Conservation (phyloP, 2,113 vertebrate genomes). For the Malurus elegans region DNA sequence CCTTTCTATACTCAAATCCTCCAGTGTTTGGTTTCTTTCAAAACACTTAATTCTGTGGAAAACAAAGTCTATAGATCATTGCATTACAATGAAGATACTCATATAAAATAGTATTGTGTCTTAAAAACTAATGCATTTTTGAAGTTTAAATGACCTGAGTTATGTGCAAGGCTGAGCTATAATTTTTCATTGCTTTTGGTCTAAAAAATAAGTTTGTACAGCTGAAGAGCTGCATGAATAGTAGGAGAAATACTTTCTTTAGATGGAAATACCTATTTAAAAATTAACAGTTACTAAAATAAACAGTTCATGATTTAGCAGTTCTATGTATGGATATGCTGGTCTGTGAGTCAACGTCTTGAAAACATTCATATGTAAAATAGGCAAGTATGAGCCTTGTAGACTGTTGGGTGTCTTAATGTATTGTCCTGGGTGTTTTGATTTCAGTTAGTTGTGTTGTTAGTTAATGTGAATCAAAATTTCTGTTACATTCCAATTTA, state of each 20-base stretch:
- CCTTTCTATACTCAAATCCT: neutral
- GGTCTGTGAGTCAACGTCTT: neutral
- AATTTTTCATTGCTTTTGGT: neutral
- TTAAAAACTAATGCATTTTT: neutral
- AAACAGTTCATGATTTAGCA: neutral
- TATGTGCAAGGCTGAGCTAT: neutral
- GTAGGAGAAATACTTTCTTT: neutral
- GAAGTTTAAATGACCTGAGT: neutral
- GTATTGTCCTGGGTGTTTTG: neutral
- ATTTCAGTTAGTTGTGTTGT: neutral
- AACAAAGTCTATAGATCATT: neutral
- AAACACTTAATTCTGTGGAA: neutral
- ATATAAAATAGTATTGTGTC: neutral
- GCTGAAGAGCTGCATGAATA: neutral
- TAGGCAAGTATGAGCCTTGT: neutral
- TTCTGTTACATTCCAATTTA: neutral
- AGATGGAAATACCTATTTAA: neutral
- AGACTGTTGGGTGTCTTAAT: neutral
- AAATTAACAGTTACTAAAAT: neutral
- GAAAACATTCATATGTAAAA: neutral
- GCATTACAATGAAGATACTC: neutral
- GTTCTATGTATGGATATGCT: neutral
- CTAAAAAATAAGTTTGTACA: neutral
- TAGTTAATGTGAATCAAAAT: neutral
- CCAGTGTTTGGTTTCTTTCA: neutral